phyloP scores from a whole-genome alignment of 2,888 invertebrate genomes.

The Andrena flavipes region DNA sequence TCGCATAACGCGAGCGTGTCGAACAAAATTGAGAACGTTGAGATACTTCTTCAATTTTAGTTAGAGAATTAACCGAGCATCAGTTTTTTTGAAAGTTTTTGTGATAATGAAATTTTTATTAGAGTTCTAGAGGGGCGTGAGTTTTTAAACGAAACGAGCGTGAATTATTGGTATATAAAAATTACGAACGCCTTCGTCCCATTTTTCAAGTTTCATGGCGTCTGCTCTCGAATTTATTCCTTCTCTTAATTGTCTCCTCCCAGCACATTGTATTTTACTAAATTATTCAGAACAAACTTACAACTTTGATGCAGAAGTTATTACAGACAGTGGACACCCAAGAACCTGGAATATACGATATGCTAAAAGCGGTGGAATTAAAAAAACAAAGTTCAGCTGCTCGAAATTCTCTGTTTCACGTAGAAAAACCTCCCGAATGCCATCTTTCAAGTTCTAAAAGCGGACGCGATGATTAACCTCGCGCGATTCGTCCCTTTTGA shows the following conservation, averaged over 20 bases:
- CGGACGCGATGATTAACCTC: slow-evolving; percentile 12
- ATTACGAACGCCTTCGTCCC: not conserved
- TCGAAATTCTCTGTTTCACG: not conserved
- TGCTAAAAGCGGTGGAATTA: not conserved
- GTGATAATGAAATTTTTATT: too few relatives aligned
- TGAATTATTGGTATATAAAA: too few relatives aligned
- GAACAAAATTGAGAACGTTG: not conserved
- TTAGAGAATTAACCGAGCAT: too few relatives aligned
- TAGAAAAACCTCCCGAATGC: not conserved
- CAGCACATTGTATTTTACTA: not conserved
- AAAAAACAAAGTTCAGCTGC: not conserved
- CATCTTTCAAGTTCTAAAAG: slow-evolving; percentile 13
- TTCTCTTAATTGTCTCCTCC: not conserved
- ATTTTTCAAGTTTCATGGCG: not conserved
- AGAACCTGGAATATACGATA: not conserved
- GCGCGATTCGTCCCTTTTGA: not conserved
- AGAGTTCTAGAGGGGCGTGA: too few relatives aligned
- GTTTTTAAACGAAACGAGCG: too few relatives aligned
- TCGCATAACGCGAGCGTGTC: slow-evolving; percentile 6
- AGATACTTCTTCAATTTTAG: too few relatives aligned
- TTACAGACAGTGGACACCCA: not conserved
- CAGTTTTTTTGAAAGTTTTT: too few relatives aligned
- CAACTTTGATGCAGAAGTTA: not conserved
- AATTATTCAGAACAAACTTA: too few relatives aligned
- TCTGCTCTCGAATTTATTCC: not conserved